These are phyloP conservation scores for Lasioglossum morio DNA, from an alignment of 2,888 invertebrate species.

Conservation along the genomic window DNA sequence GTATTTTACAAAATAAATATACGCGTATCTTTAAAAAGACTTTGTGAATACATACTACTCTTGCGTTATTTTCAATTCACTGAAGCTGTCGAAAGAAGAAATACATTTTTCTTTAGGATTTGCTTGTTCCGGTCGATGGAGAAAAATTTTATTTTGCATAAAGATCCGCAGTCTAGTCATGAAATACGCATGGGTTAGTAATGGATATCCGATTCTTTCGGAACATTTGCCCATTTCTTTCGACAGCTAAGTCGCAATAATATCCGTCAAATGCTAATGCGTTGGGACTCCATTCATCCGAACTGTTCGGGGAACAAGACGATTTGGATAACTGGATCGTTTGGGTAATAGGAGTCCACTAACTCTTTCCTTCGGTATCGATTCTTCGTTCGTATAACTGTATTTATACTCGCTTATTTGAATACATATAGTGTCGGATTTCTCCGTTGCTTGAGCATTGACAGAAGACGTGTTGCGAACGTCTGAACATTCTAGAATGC, in stretches of 20 bases:
- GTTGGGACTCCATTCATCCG: not conserved
- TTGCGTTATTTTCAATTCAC: not conserved
- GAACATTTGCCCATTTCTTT: not conserved
- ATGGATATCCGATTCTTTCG: constrained; percentile 6
- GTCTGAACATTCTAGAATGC: too few species aligned
- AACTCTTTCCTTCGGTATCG: not conserved
- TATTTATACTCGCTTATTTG: not conserved
- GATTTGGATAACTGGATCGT: constrained; percentile 6
- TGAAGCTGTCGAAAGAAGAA: not conserved
- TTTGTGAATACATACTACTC: not conserved
- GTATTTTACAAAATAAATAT: not conserved
- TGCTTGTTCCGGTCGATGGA: not conserved
- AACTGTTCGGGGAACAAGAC: not conserved
- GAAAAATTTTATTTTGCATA: not conserved
- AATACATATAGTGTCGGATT: not conserved
- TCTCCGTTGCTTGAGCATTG: not conserved
- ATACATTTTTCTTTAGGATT: not conserved
- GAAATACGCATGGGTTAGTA: not conserved
- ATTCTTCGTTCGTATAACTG: not conserved
- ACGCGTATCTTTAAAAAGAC: not conserved
- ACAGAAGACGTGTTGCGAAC: not conserved
- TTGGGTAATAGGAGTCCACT: not conserved
- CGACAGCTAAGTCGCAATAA: constrained; percentile 2
- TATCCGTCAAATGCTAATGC: not conserved
- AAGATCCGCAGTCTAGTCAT: not conserved